phyloP scores from a whole-genome alignment of 2,113 vertebrate species.

The Halichoerus grypus region DNA sequence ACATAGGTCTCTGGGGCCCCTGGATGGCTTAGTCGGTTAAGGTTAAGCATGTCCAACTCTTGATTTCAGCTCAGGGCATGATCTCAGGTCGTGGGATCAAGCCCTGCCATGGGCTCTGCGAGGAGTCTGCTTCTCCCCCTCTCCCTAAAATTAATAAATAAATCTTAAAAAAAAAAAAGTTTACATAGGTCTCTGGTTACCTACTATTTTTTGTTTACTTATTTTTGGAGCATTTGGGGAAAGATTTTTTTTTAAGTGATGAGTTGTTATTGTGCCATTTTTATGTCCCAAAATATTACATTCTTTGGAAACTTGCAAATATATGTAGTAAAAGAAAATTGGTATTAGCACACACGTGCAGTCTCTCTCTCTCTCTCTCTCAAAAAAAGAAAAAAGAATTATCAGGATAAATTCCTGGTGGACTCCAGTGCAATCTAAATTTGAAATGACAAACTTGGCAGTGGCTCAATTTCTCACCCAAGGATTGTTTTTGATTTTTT shows the following conservation, averaged over 20 bases:
- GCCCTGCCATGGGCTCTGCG: neutral
- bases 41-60: neutral
- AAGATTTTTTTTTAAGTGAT: neutral
- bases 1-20: neutral
- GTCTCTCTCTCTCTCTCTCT: neutral
- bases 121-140: neutral
- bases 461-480: neutral
- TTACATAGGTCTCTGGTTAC: neutral
- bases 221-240: constrained; percentile 35
- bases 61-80: neutral
- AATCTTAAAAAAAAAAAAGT: neutral
- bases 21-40: neutral
- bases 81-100: neutral
- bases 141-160: neutral
- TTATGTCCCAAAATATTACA: neutral
- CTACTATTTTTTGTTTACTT: constrained; percentile 21
- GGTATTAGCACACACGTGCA: neutral
- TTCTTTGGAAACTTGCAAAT: constrained; percentile 15
- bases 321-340: neutral
- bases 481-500: neutral
- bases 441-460: neutral
- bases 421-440: neutral
- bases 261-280: neutral
- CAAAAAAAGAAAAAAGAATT: neutral
- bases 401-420: neutral